Base-by-base conservation (phyloP, 2,113 vertebrate species). In the Pollachius pollachius region DNA sequence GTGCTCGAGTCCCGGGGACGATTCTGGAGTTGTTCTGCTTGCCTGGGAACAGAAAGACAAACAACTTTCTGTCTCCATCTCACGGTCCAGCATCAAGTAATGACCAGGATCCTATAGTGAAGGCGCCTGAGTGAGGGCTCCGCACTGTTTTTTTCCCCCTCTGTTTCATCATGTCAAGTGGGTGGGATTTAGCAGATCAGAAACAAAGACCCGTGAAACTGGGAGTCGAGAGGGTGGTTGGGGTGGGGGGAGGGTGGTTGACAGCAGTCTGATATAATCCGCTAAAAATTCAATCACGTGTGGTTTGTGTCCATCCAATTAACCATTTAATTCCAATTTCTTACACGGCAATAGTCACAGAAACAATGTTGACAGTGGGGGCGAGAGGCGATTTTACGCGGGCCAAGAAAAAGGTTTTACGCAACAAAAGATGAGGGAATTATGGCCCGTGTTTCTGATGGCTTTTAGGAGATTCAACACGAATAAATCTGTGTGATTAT, bases 11-110 rank as follows among this genome's bases (percentile, higher is more conserved):
- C 81, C 80, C 5, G 91, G 87, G 5, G 89, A 87, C 66, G 75
- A 83, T 2, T 84, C 84, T 16, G 90, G 89, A 34, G 89, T 90
- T 68, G 85, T 87, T 77, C 91, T 83, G 75, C 83, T 88, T 63
- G 78, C 82, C 77, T 90, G 92, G 60, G 92, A 80, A 68, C 85
- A 84, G 70, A 94, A 95, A 70, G 92, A 80, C 90, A 93, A 82
- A 84, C 95, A 93, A 78, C 75, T 88, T 74, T 93, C 92, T 19
- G 91, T 86, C 86, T 95, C 93, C 95, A 96, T 96, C 79, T 83
- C 74, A 77, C 61, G 71, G 37, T 85, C 82, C 82, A 75, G 84
- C 79, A 67, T 74, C 78, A 73, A 83, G 74, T 19, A 86, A 82
- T 48, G 75, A 90, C 82, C 81, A 81, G 84, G 60, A 80, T 81